Base-by-base conservation (phyloP, 1,140 invertebrate genomes). In the Epicauta chinensis region DNA sequence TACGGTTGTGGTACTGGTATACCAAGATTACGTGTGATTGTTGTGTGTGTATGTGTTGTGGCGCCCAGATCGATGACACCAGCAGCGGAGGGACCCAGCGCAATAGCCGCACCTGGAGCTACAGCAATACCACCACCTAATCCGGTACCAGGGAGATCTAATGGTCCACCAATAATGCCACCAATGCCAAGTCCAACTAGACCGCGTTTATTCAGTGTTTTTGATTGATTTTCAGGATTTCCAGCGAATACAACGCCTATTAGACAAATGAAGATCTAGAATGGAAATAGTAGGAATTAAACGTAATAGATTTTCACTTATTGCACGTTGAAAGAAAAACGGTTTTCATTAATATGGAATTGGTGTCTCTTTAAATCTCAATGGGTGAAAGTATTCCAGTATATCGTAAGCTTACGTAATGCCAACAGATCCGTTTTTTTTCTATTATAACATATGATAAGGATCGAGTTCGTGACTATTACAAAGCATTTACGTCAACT, bases 1-100 rank as follows among this genome's bases (percentile, higher is more conserved):
- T 62, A 52, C 1, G 63, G 63, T 12, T 48, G 34, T 7, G 63
- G 52, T 7, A 65, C 61, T 29, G 63, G 61, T 10, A 64, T 56
- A 40, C 59, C 63, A 30, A 62, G 31, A 23, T 61, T 63, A 34
- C 58, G 59, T 35, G 63, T 67, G 41, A 65, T 58, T 32, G 63
- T 63, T n/a, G 63, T 65, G 35, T 65, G 62, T n/a, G 62, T 64
- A 15, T 64, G 60, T 7, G 60, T 55, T 23, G 59, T 55, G n/a
- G 55, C 38, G 12, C 57, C 54, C 15, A 62, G 44, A 34, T 53
- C 60, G 11, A 47, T 36, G 7, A 36, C 36, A 34, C 5, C 32
- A 15, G 61, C 29, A 3, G 42, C 58, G n/a, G n/a, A n/a, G 13
- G 49, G 38, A 13, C 36, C 59, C 17, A 29, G 49, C 12, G 23